Evolutionary conservation across 2,113 vertebrate species (phyloP).

Genomic region (Struthio camelus): DNA sequence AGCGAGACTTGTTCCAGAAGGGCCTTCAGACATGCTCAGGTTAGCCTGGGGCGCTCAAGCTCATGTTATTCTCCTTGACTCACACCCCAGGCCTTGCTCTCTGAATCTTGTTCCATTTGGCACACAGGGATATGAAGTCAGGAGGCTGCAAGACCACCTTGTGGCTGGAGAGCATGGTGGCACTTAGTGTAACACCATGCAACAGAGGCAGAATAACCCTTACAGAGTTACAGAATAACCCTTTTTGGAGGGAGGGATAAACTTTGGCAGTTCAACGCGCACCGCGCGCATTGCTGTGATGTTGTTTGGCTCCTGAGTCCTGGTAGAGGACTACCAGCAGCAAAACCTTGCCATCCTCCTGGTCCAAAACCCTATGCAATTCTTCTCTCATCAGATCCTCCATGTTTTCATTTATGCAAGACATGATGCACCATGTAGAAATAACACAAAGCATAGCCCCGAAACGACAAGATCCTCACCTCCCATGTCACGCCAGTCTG

Average conservation of each 20-base stretch:
- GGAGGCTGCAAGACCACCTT: background rate
- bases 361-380: too few relatives aligned
- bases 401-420: too few relatives aligned
- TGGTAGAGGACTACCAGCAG: too few relatives aligned
- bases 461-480: background rate
- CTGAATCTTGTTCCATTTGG: background rate
- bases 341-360: too few relatives aligned
- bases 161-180: background rate
- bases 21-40: background rate
- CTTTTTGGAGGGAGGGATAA: background rate
- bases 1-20: background rate
- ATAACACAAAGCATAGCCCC: too few relatives aligned
- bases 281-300: too few relatives aligned
- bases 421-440: too few relatives aligned
- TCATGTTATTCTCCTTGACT: background rate
- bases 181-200: background rate
- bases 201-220: background rate
- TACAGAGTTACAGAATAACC: background rate
- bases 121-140: accelerated
- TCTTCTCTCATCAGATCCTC: too few relatives aligned
- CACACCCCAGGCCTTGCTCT: background rate
- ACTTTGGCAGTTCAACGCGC: background rate
- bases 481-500: background rate
- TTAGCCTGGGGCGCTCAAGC: background rate
- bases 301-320: too few relatives aligned